These are phyloP conservation scores for Burhinus bistriatus DNA, from an alignment of 2,113 vertebrate genomes.

Conservation along the genomic window DNA sequence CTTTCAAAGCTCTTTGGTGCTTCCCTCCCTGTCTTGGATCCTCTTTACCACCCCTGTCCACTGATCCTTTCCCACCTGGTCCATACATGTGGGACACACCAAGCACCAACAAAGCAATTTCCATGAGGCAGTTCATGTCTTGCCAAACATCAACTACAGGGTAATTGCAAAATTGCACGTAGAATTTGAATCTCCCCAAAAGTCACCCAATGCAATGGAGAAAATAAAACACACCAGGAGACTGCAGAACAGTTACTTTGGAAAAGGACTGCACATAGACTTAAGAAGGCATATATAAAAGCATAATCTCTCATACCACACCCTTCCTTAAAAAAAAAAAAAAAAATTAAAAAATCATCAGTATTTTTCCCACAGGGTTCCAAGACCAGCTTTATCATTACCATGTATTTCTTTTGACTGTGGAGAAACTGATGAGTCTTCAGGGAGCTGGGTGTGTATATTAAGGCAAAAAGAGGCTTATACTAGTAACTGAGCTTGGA, in stretches of 20 bases:
- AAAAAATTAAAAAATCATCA: neutral
- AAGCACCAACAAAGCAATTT: neutral
- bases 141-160: neutral
- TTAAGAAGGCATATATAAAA: neutral
- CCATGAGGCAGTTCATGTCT: neutral
- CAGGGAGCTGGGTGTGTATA: neutral
- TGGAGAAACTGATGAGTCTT: neutral
- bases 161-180: neutral
- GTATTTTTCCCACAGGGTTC: neutral
- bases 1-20: neutral
- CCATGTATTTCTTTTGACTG: neutral
- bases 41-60: neutral
- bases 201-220: neutral
- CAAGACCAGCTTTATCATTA: neutral
- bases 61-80: neutral
- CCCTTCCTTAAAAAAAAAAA: neutral
- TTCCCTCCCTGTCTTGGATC: neutral
- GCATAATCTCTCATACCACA: neutral
- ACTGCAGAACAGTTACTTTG: neutral
- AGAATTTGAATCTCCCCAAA: neutral
- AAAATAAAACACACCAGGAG: neutral
- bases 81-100: neutral
- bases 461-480: neutral
- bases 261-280: neutral
- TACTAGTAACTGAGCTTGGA: neutral